Evolutionary conservation across 2,797 vertebrate species (phyloP), one percentile per base, ranked within the genome.

Genomic region (Melanotaenia boesemani): DNA sequence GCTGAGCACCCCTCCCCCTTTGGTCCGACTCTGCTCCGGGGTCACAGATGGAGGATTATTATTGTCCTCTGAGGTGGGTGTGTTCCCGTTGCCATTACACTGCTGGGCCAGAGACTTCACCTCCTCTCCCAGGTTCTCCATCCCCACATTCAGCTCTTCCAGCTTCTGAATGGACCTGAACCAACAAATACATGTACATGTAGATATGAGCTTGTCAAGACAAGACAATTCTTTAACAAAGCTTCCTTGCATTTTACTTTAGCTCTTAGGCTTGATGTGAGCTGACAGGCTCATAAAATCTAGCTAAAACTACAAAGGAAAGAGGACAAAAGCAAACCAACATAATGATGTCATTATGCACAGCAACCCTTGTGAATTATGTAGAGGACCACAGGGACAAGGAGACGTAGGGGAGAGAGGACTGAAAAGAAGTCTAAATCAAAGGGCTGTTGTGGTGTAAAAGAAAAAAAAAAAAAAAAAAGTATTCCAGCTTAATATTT

Each of bases 151-250:
- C 80, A 99, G 94, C 89, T 99, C 98, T 81, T 98, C 98, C 77
- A 99, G 94, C 84, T 98, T 99, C 89, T 97, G 97, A 87, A 99
- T 99, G 76, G 98, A 99, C 83, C 98, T 99, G 89, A 36, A 76
- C 55, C 15, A 57, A 18, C 10, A 70, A 13, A 69, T 5, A 0
- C 18, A n/a, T 52, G 13, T 54, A 72, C 52, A 52, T 5, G 30
- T 2, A 9, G 2, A 10, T 66, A n/a, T 41, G n/a, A 8, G 22
- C 6, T 65, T 15, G 32, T 30, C 32, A 18, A 16, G 12, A 36
- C 32, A 18, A 16, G 20, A 36, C 5, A 41, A 22, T 11, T 22
- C 44, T 24, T 41, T n/a, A 12, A 26, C n/a, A 20, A 28, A 16
- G 26, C 22, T 12, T n/a, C 26, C 20, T 56, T 30, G 16, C 6